Evolutionary conservation across 2,113 vertebrate species (phyloP), one percentile per base, ranked within the genome.

Genomic region (Callocephalon fimbriatum): DNA sequence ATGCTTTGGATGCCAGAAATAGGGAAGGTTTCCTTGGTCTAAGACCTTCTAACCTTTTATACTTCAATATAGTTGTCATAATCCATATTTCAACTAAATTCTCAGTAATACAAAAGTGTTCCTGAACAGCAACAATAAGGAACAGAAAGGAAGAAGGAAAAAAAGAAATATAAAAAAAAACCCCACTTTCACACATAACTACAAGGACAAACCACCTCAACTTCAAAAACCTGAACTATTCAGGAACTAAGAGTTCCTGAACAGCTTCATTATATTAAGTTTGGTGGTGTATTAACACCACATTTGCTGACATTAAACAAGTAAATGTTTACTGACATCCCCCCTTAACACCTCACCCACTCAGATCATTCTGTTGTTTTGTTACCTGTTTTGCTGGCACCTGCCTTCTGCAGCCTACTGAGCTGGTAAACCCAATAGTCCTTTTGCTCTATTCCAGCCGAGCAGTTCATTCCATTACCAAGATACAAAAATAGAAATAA

Each of bases 401-500:
- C 47, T 73, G 72, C 87, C 59, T 96, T 59, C 91, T 81, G 93
- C 70, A 93, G 88, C 88, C 85, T 94, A 91, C 89, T 48, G 93
- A 88, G 75, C 35, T 42, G 74, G 76, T 81, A 96, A 91, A 95
- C 88, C 73, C 94, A 77, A 88, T 22, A 61, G 90, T 31, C 76
- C 79, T 83, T 66, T 54, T 93, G 87, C 95, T 96, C 90, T 96
- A 5, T 86, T 80, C 88, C 76, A 94, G 50, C 70, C 95, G 71
- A 96, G 93, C 90, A 94, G 94, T 82, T 98, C 97, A 98, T 98
- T 97, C 97, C 96, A 98, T 98, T 97, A 98, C 89, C 96, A 96
- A 79, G 95, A 96, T 95, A 97, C 95, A 93, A 97, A 98, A 98
- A 98, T 97, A 98, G 98, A 98, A 96, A 97, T 98, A 98, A 98